Percentiles rank a stretch among this genome's conserved stretches.
These are phyloP conservation scores for Menura novaehollandiae DNA, from an alignment of 2,113 vertebrate genomes.

Conservation along the genomic window DNA sequence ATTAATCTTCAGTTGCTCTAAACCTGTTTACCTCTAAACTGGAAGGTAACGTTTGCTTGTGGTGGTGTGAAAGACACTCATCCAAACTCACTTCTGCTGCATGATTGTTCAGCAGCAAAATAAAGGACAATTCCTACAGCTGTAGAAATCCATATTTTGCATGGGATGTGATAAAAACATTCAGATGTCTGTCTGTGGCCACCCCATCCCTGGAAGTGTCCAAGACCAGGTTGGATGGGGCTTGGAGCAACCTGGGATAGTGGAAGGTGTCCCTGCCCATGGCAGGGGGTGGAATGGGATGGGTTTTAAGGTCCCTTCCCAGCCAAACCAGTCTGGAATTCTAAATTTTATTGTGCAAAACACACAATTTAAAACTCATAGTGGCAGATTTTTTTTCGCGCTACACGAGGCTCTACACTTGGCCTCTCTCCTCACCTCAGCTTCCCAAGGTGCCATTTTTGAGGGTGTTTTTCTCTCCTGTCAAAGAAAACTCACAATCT, in stretches of 20 bases:
- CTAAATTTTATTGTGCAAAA: not conserved
- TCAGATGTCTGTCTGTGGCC: not conserved
- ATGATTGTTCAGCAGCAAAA: not conserved
- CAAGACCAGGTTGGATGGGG: rapidly evolving
- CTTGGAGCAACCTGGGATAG: not conserved
- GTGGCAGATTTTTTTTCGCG: not conserved
- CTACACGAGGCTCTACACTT: not conserved
- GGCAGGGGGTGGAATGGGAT: not conserved
- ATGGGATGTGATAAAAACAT: not conserved
- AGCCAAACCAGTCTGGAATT: not conserved
- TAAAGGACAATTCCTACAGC: not conserved
- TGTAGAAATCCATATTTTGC: not conserved
- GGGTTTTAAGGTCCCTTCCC: not conserved
- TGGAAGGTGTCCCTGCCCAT: not conserved
- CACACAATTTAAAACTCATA: rapidly evolving
- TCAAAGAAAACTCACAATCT: not conserved
- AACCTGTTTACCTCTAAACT: not conserved
- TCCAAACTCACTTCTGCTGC: not conserved
- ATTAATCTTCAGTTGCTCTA: not conserved
- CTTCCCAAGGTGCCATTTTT: not conserved
- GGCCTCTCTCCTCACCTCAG: not conserved
- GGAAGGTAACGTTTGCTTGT: not conserved
- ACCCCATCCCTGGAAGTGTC: not conserved
- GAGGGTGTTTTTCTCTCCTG: not conserved
- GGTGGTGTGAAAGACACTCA: not conserved